Evolutionary conservation across 2,113 vertebrate species (phyloP).

Genomic region (Callipepla californica): DNA sequence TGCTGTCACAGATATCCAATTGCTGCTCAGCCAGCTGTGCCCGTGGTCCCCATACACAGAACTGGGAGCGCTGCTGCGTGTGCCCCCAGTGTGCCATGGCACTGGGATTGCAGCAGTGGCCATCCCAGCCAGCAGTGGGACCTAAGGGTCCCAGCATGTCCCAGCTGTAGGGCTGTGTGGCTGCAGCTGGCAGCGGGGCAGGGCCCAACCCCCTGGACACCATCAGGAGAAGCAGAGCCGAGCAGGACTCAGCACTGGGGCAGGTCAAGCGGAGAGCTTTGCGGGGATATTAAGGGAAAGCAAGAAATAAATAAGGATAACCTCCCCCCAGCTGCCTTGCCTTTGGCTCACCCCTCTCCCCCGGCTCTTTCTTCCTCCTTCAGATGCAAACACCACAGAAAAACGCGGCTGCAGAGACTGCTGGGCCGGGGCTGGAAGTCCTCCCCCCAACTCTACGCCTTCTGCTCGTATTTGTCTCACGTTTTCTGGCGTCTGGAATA

Average conservation of each 20-base stretch:
- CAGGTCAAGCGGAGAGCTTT: constrained; percentile 32
- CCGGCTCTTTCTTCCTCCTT: constrained; percentile 14
- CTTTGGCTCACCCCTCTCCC: constrained; percentile 66
- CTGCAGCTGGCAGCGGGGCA: not conserved
- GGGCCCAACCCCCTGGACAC: not conserved
- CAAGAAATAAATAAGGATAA: constrained; percentile 28
- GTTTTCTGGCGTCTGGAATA: not conserved
- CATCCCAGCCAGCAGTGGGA: not conserved
- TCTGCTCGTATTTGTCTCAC: not conserved
- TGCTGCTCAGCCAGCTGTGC: accelerated
- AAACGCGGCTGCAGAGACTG: not conserved
- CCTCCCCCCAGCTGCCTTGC: constrained; percentile 25
- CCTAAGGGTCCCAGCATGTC: not conserved
- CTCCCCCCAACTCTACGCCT: not conserved
- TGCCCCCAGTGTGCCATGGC: no score
- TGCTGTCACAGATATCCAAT: accelerated
- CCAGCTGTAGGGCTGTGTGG: not conserved
- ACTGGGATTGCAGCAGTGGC: no score
- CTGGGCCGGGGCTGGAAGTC: not conserved
- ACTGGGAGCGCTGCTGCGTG: accelerated
- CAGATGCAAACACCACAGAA: constrained; percentile 6
- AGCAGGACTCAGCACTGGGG: not conserved
- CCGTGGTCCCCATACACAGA: accelerated
- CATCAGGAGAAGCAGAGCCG: not conserved
- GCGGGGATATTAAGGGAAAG: not conserved